These are phyloP conservation scores for Leptopterna dolabrata DNA, from an alignment of 2,888 invertebrate species.

Conservation along the genomic window DNA sequence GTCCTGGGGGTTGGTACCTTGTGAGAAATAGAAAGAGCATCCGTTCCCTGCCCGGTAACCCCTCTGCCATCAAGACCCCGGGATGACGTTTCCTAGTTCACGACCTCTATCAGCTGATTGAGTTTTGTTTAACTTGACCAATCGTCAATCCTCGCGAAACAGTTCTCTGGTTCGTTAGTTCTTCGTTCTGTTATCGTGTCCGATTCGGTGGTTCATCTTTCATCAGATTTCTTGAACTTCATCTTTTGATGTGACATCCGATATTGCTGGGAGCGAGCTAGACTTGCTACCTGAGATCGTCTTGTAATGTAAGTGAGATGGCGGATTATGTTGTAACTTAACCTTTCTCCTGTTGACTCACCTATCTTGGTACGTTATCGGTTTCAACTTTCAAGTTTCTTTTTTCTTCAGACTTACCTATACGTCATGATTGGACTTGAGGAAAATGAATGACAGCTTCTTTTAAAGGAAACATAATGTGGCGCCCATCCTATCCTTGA, in stretches of 20 bases:
- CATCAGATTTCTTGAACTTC: not conserved
- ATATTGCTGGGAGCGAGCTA: slow-evolving; percentile 39
- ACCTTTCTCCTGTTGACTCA: slow-evolving; percentile 22
- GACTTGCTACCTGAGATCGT: slow-evolving; percentile 29
- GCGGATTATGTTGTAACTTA: slow-evolving; percentile 10
- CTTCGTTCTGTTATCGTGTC: no score
- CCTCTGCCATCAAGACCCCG: not conserved
- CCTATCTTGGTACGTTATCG: not conserved
- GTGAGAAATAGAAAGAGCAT: slow-evolving; percentile 63
- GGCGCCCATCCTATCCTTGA: no score
- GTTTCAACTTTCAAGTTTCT: not conserved
- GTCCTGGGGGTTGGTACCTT: slow-evolving; percentile 43
- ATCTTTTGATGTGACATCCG: not conserved
- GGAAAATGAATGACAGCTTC: not conserved
- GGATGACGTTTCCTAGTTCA: not conserved
- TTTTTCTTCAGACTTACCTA: not conserved
- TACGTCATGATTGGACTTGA: not conserved
- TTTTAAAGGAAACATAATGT: no score
- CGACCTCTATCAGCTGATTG: not conserved
- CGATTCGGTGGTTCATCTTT: not conserved
- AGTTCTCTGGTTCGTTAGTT: not conserved
- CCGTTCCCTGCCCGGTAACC: slow-evolving; percentile 60
- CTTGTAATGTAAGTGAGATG: slow-evolving; percentile 42
- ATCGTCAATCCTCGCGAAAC: not conserved
- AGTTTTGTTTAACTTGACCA: not conserved